phyloP scores from a whole-genome alignment of 2,113 vertebrate genomes.

The Gobius niger region DNA sequence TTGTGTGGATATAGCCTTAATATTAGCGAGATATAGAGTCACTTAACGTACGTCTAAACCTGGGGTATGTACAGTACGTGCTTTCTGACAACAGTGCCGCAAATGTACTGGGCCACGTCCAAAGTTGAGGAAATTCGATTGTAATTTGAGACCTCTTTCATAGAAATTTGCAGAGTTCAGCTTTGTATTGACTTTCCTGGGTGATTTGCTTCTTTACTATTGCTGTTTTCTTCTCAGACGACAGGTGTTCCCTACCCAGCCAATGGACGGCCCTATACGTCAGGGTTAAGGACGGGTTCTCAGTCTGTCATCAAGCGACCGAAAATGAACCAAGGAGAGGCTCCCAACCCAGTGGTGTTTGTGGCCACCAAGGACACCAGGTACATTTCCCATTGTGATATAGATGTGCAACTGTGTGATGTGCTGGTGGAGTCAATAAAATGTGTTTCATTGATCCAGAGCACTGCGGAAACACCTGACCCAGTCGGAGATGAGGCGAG shows the following conservation, averaged over 20 bases:
- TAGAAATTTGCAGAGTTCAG: too few species aligned
- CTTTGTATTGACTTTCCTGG: too few species aligned
- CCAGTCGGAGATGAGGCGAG: conserved; percentile 89
- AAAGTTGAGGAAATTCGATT: too few species aligned
- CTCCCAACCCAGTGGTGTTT: conserved; percentile 92
- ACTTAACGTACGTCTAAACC: too few species aligned
- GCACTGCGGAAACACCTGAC: conserved; percentile 89
- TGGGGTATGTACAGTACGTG: too few species aligned
- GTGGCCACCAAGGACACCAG: conserved; percentile 94
- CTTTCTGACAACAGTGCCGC: too few species aligned
- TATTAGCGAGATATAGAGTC: too few species aligned
- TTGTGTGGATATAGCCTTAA: too few species aligned
- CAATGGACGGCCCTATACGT: conserved; percentile 87
- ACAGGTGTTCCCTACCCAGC: conserved; percentile 81
- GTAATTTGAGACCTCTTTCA: too few species aligned
- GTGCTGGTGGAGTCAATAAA: too few species aligned
- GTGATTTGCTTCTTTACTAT: background rate
- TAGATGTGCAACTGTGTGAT: background rate
- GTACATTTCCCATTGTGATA: conserved; percentile 51
- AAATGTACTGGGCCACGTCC: too few species aligned
- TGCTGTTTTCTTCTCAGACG: conserved; percentile 53
- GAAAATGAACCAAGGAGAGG: conserved; percentile 90
- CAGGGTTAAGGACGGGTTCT: conserved; percentile 84
- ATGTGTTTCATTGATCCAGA: conserved; percentile 59
- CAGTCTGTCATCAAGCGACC: conserved; percentile 90